Evolutionary conservation across 2,888 invertebrate genomes (phyloP).

Genomic region (Drosophila mimetica): DNA sequence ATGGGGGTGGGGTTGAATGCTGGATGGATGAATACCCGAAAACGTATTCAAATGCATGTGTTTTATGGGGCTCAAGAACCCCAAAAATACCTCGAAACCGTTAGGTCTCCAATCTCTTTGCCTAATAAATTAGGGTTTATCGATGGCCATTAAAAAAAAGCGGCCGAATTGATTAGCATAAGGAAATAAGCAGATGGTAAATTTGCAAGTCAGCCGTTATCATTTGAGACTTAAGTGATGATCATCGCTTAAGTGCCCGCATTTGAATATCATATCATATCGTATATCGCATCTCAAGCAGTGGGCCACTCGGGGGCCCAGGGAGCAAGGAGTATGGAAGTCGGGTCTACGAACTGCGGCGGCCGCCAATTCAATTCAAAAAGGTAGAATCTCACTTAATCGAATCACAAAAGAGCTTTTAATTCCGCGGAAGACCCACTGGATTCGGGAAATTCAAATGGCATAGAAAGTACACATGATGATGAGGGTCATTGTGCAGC

Average conservation of each 20-base stretch:
- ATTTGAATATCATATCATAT: no score
- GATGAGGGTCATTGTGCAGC: conserved; percentile 1
- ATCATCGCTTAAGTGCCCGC: conserved; percentile 5
- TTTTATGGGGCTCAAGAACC: conserved; percentile 2
- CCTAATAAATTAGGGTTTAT: conserved; percentile 5
- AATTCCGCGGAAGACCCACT: conserved; percentile 10
- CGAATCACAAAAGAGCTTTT: conserved; percentile 50
- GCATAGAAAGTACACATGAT: background rate
- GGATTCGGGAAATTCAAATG: conserved; percentile 13
- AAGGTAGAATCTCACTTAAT: conserved; percentile 47
- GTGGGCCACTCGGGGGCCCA: background rate
- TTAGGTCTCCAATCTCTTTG: background rate
- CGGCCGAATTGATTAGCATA: conserved; percentile 28
- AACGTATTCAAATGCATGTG: no score
- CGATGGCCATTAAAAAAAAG: conserved; percentile 19
- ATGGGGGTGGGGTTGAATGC: background rate
- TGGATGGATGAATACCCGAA: no score
- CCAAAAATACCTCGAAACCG: background rate
- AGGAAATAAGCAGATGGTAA: conserved; percentile 28
- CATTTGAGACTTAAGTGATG: conserved; percentile 11
- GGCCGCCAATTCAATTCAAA: conserved; percentile 56
- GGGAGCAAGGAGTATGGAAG: conserved; percentile 9
- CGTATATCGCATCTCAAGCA: no score
- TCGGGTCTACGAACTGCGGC: conserved; percentile 33
- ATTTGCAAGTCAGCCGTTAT: conserved; percentile 29